These are phyloP conservation scores for Passerina amoena DNA, from an alignment of 2,113 vertebrate species.

Conservation along the genomic window DNA sequence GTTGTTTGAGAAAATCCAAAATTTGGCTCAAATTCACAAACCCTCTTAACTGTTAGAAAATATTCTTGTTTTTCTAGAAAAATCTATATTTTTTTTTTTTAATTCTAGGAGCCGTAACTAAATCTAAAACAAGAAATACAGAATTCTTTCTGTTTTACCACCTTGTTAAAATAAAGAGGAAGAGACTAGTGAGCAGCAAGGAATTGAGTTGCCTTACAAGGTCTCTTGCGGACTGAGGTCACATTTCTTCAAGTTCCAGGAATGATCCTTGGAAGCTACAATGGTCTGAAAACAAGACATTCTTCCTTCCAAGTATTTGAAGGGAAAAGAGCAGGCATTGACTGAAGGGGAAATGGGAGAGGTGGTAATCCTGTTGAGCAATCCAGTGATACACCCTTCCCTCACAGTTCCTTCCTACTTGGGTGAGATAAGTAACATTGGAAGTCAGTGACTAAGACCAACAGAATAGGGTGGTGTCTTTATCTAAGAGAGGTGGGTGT, in stretches of 20 bases:
- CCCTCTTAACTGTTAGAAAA: background rate
- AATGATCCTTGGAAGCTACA: background rate
- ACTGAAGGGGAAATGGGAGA: conserved; percentile 55
- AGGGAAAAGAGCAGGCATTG: conserved; percentile 5
- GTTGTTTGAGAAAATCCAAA: background rate
- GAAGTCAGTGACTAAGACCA: background rate
- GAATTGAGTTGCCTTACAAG: background rate
- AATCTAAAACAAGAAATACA: background rate
- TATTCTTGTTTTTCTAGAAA: background rate
- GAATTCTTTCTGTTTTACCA: background rate
- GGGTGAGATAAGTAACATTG: conserved; percentile 35
- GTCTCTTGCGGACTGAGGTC: background rate
- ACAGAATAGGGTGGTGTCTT: conserved; percentile 17
- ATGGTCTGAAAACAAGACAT: background rate
- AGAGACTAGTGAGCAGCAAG: background rate
- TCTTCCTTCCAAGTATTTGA: background rate
- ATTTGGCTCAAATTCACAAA: background rate
- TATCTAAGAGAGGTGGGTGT: conserved; percentile 4
- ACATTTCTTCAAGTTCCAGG: background rate
- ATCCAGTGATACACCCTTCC: conserved; percentile 33
- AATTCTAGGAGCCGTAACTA: background rate
- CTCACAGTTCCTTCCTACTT: conserved; percentile 46
- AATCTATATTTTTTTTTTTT: background rate
- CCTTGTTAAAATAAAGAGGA: background rate
- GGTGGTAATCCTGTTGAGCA: conserved; percentile 35